These are phyloP conservation scores for Microdon myrmicae DNA, from an alignment of 2,888 invertebrate genomes.

Conservation along the genomic window DNA sequence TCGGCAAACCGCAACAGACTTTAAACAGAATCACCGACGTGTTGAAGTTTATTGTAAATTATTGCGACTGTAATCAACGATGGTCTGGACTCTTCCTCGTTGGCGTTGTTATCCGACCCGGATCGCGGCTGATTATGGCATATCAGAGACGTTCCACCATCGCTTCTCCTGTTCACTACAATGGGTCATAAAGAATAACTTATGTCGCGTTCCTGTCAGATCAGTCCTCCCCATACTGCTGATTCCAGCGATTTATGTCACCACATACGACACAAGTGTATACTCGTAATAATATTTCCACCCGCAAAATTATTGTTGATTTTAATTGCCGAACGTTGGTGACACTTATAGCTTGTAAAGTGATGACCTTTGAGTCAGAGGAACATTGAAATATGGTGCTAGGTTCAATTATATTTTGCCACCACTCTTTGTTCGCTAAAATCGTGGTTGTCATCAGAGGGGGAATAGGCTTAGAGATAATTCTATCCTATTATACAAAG, in stretches of 20 bases:
- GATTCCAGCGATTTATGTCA: slow-evolving; percentile 22
- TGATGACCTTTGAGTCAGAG: too few relatives aligned
- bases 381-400: too few relatives aligned
- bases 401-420: too few relatives aligned
- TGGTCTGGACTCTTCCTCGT: slow-evolving; percentile 23
- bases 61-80: slow-evolving; percentile 45
- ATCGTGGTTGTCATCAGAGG: too few relatives aligned
- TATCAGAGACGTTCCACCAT: slow-evolving; percentile 13
- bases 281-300: slow-evolving; percentile 20
- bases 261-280: neutral
- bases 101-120: slow-evolving; percentile 8
- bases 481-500: too few relatives aligned
- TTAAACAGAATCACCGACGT: slow-evolving; percentile 7
- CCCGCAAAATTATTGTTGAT: slow-evolving; percentile 27
- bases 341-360: slow-evolving; percentile 37
- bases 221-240: slow-evolving; percentile 26
- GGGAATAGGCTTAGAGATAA: too few relatives aligned
- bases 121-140: too few relatives aligned
- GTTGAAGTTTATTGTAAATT: slow-evolving; percentile 43
- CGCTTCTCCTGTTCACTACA: slow-evolving; percentile 29
- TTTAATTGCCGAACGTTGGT: slow-evolving; percentile 35
- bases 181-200: slow-evolving; percentile 44
- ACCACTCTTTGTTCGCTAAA: too few relatives aligned
- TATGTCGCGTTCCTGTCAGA: slow-evolving; percentile 49
- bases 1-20: too few relatives aligned